Evolutionary conservation across 2,113 vertebrate species (phyloP), one percentile per base, ranked within the genome.

Genomic region (Struthio camelus): DNA sequence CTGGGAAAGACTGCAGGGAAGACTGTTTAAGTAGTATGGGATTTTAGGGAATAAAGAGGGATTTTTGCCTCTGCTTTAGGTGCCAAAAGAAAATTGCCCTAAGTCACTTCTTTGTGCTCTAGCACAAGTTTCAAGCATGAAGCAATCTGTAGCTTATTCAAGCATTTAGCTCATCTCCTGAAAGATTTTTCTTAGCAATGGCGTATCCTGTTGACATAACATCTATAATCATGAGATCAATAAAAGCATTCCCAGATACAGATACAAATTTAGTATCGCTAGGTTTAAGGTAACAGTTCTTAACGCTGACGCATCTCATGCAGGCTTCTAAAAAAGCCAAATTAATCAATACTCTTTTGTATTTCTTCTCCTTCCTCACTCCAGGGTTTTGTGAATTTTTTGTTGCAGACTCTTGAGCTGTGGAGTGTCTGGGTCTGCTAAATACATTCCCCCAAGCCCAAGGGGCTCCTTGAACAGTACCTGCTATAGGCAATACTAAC

Each of bases 361-460:
- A 83, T 78, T 70, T 90, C 80, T 22, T 91, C 79, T 42, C 71
- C n/a, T 80, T 93, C 87, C 50, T 94, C 91, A 85, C 89, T 80
- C 81, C 36, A 77, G 51, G 84, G 71, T 65, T 96, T 82, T 87
- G 58, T 89, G 80, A 92, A 90, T 76, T 80, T 95, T 96, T 83
- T 95, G 87, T 80, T 91, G 95, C 93, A 90, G 87, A 82, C 91
- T 84, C 78, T 38, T 64, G 38, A 94, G 75, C 91, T 87, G 66
- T 25, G 36, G 72, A 76, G 89, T 42, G 59, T 91, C 70, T 62
- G 71, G 80, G 85, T 91, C 96, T 96, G 96, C 61, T 95, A 97
- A 95, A 97, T 9, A 51, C 95, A 97, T 95, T 97, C 96, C 58
- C 87, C 81, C n/a, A 83, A 67, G 67, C 94, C 95, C 95, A 94